A percentile compares a stretch with the other conserved stretches of the same genome.
phyloP scores from a whole-genome alignment of 2,113 vertebrate species.

The Rousettus leschenaultii region DNA sequence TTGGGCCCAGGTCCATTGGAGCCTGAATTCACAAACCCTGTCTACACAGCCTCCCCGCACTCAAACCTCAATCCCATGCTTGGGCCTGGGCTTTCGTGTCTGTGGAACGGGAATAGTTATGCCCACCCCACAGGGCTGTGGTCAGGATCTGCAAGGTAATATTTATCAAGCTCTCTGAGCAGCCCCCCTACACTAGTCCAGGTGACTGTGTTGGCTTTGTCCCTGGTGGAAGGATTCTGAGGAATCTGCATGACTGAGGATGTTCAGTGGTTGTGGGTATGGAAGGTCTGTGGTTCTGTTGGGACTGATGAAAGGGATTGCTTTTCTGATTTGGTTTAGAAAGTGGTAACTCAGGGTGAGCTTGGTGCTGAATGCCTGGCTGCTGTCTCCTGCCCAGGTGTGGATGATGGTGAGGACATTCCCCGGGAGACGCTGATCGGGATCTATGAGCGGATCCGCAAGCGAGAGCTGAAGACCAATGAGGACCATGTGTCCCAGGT shows the following conservation, averaged over 20 bases:
- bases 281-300: not conserved
- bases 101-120: not conserved
- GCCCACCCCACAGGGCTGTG: not conserved
- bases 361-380: not conserved
- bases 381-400: conserved; percentile 82
- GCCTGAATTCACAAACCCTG: not conserved
- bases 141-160: not conserved
- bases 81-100: not conserved
- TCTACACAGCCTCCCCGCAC: not conserved
- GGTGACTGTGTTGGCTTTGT: not conserved
- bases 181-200: accelerated
- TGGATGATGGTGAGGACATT: conserved; percentile 98
- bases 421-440: conserved; percentile 94
- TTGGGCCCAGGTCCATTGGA: not conserved
- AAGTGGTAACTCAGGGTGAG: not conserved
- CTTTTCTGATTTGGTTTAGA: not conserved
- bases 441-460: conserved; percentile 96
- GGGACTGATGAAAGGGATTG: not conserved
- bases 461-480: conserved; percentile 95
- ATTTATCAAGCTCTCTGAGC: not conserved
- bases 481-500: conserved; percentile 99
- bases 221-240: too few species aligned
- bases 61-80: too few species aligned
- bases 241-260: accelerated
- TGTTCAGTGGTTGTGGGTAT: not conserved